Evolutionary conservation across 2,113 vertebrate genomes (phyloP), one percentile per base, ranked within the genome.

Genomic region (Ceuthmochares aereus): DNA sequence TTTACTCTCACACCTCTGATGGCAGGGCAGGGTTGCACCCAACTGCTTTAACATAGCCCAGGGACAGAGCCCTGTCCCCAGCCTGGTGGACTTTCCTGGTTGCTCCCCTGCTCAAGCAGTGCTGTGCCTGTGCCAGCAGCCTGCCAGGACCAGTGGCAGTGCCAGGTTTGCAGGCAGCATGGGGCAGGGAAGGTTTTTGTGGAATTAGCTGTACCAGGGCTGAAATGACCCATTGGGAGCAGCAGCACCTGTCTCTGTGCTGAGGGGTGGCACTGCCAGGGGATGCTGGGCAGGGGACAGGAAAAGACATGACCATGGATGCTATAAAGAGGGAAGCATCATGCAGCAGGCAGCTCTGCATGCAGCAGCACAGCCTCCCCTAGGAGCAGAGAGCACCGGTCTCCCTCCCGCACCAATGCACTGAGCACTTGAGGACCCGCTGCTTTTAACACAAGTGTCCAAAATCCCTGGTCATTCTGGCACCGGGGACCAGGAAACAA

Each of bases 111-210:
- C 47, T 22, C 47, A 21, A 49, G 47, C 21, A 22, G 22, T 49
- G 47, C 47, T 15, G 0, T 37, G 37, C 17, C 27, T 12, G 4
- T 74, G 59, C 29, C 13, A 1, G 59, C 55, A 75, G 37, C 52
- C 37, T 29, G 27, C 7, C 0, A 22, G 45, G 36, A 72, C 23
- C 54, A 34, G 60, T 0, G 0, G 19, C 68, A 29, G 7, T 2
- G 12, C 27, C 49, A 23, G 14, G 7, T 3, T 73, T 30, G 25
- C 36, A 20, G 36, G 5, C 55, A 73, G 72, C 36, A 2, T 0
- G 4, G 59, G 18, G 14, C 56, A 82, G 85, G 12, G 40, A 43
- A 37, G 43, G 17, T 25, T 43, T 52, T 20, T 69, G 91, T 27
- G 70, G 30, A 45, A 47, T 63, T 7, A 42, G 36, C 67, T 3